Evolutionary conservation across 2,888 invertebrate genomes (phyloP), one percentile per base, ranked within the genome.

Genomic region (Drosophila phalerata): DNA sequence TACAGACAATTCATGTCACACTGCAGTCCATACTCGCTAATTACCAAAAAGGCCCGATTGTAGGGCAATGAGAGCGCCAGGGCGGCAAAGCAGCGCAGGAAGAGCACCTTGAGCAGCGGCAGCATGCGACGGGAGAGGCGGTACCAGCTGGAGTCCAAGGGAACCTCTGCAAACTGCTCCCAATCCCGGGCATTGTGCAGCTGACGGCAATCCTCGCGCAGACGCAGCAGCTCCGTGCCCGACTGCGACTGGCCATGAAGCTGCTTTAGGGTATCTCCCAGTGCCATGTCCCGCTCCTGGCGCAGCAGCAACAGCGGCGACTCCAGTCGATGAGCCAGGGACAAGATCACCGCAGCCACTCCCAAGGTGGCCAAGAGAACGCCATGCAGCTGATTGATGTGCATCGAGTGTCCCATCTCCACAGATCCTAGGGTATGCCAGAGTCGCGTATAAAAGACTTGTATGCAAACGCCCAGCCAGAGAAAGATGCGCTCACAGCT

Each of bases 341-440:
- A 84, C 55, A 83, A 58, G 3, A 88, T 42, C 15, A 92, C 80
- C 3, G 89, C 82, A 0, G 69, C 58, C n/a, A 91, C 2, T 1
- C 92, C 92, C 53, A 92, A 60, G 0, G 73, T 68, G 15, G 85
- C 86, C 53, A 91, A 52, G 15, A 79, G 48, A 5, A 87, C 73
- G 38, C 92, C 92, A 48, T 92, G 92, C 32, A 91, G 57, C 74
- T 92, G 92, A 75, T 91, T 90, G n/a, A 87, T 84, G 30, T 90
- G 85, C 77, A 91, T 62, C 3, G 77, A 67, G n/a, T 75, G 58
- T 5, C 76, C 88, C 0, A 80, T 57, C 19, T 84, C 88, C 40
- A 68, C 40, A 0, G 90, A 83, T 38, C 85, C 82, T 64, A 83
- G 49, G 2, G 76, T 47, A 60, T 83, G 86, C 91, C 91, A 91